Percentiles rank a stretch among this genome's conserved stretches.
These are phyloP conservation scores for Meloe dianella DNA, from an alignment of 2,888 invertebrate genomes.

Conservation along the genomic window DNA sequence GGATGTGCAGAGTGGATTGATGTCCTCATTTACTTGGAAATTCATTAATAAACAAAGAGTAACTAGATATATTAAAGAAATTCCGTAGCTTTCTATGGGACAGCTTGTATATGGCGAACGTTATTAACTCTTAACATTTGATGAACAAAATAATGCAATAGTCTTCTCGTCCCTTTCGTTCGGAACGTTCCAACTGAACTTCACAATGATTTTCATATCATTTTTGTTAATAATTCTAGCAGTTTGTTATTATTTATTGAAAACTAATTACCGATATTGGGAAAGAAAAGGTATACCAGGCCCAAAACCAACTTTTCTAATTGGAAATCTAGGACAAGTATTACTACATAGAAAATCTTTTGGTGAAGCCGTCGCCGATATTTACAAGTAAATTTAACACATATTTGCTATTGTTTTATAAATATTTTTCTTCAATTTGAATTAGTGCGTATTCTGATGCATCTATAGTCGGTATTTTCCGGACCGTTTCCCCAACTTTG, in stretches of 20 bases:
- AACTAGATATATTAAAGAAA: too few relatives aligned
- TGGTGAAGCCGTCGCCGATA: constrained; percentile 41
- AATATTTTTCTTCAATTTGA: background rate
- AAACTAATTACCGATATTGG: constrained; percentile 52
- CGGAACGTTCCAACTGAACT: too few relatives aligned
- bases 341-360: constrained; percentile 42
- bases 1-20: too few relatives aligned
- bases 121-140: too few relatives aligned
- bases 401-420: background rate
- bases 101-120: too few relatives aligned
- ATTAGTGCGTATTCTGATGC: constrained; percentile 15
- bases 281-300: constrained; percentile 51
- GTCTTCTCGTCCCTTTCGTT: too few relatives aligned
- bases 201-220: background rate
- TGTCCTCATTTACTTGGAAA: too few relatives aligned
- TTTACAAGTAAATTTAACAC: constrained; percentile 42
- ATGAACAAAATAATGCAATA: too few relatives aligned
- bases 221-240: background rate
- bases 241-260: constrained; percentile 4
- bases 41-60: too few relatives aligned
- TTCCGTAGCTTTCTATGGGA: too few relatives aligned
- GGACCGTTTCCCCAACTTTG: constrained; percentile 46
- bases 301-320: constrained; percentile 49
- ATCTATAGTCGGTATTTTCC: constrained; percentile 39
- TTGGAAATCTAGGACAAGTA: constrained; percentile 45